These are phyloP conservation scores for Tringa solitaria DNA, from an alignment of 2,113 vertebrate genomes.

Conservation along the genomic window DNA sequence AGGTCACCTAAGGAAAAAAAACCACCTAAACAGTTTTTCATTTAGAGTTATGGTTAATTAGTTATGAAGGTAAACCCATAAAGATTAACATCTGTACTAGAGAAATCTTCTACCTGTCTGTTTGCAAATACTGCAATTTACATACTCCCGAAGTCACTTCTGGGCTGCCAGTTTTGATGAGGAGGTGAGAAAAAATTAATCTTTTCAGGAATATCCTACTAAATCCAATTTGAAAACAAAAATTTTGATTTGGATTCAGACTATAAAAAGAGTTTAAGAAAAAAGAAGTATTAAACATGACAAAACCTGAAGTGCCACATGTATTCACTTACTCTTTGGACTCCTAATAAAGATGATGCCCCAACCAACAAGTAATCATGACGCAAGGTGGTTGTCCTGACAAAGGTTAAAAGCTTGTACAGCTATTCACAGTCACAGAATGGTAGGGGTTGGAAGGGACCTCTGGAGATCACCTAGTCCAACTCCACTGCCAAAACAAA, in stretches of 20 bases:
- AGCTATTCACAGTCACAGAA: too few species aligned
- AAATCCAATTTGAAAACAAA: background rate
- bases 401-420: too few species aligned
- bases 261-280: background rate
- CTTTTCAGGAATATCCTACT: background rate
- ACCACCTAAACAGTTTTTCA: background rate
- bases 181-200: background rate
- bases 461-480: too few species aligned
- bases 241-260: background rate
- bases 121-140: background rate
- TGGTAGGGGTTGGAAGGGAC: too few species aligned
- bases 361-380: background rate
- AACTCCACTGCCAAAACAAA: too few species aligned
- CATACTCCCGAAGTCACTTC: background rate
- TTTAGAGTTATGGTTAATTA: conserved; percentile 8
- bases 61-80: conserved; percentile 1
- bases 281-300: background rate
- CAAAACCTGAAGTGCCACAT: background rate
- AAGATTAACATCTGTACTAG: background rate
- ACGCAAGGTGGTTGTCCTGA: too few species aligned
- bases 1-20: background rate
- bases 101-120: background rate
- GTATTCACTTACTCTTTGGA: background rate
- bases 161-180: background rate
- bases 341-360: background rate